Percentiles rank a stretch among this genome's conserved stretches.
Conservation (phyloP, 1,140 invertebrate genomes). For the Stratiolaelaps scimitus region DNA sequence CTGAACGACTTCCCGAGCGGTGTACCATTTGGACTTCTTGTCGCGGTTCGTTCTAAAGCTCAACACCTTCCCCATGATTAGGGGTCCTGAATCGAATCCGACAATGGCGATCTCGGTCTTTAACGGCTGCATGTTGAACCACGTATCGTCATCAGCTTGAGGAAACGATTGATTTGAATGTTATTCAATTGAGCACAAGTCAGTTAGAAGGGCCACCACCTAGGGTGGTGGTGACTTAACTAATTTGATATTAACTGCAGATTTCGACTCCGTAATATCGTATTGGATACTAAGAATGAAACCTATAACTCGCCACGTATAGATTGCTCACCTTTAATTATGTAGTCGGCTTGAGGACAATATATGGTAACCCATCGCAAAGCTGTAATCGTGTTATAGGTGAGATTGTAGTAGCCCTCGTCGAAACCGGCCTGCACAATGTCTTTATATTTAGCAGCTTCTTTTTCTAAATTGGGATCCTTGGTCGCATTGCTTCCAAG, state of each 20-base stretch:
- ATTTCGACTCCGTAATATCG: too few species aligned
- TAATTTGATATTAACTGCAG: too few species aligned
- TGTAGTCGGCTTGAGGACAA: constrained; percentile 62
- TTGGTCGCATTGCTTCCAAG: constrained; percentile 2
- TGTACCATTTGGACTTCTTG: constrained; percentile 9
- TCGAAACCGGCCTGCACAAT: constrained; percentile 66
- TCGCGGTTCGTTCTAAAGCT: constrained; percentile 1
- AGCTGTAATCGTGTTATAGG: constrained; percentile 76
- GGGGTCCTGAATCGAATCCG: background rate
- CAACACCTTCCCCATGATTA: background rate
- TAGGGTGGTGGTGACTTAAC: too few species aligned
- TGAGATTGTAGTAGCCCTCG: constrained; percentile 80
- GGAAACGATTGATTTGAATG: too few species aligned
- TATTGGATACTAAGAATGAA: too few species aligned
- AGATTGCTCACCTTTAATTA: constrained; percentile 62
- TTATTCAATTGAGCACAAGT: too few species aligned
- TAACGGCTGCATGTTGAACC: constrained; percentile 8
- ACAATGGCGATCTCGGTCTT: constrained; percentile 13
- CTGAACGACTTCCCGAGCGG: background rate
- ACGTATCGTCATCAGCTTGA: constrained; percentile 22
- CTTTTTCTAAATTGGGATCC: constrained; percentile 38
- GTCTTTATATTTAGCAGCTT: constrained; percentile 56
- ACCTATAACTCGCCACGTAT: too few species aligned
- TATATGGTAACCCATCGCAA: constrained; percentile 66
- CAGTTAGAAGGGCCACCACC: too few species aligned